Base-by-base conservation (phyloP, 2,888 invertebrate species). In the Barypeithes pellucidus region DNA sequence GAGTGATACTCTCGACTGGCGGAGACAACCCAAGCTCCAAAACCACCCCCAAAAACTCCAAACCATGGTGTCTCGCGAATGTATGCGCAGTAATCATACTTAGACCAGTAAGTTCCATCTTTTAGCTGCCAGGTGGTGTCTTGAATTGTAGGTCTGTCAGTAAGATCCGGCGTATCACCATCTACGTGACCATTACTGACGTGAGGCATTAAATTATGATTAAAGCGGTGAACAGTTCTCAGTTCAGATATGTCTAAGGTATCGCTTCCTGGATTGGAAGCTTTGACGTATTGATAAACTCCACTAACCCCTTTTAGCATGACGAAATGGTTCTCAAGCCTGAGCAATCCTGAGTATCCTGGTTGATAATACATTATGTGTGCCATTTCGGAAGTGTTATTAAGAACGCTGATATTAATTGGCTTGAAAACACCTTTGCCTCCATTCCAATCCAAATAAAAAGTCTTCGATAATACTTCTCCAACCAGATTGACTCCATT, bases 1-100 rank as follows among this genome's bases (percentile, higher is more conserved):
- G 66, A 52, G 14, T 52, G 54, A 24, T 66, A 66, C 18, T 66
- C 66, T 14, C 54, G 33, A 41, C 52, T 52, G n/a, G 66, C 39
- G 9, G 50, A 54, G 2, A 66, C 29, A 14, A 66, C 39, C 66
- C 66, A 66, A 20, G 66, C 50, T 66, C 66, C 66, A 22, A 36
- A 50, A 14, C 39, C 59, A 9, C 59, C 54, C 43, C 69, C 69
- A 43, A 52, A 69, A 16, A 69, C 29, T 62, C 69, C 62, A 29
- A 69, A 52, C 69, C 69, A 62, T 12, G 69, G 62, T 9, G 69
- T 69, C 29, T 69, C 54, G 4, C 69, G 50, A n/a, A 62, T 69
- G 14, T 52, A 69, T 3, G 18, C 52, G 4, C 36, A 18, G 43
- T 62, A 69, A 14, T 62, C 69, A 62, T 62, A 69, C 52, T 69